Conservation (phyloP, 1,140 invertebrate genomes). For the Coelopa frigida region DNA sequence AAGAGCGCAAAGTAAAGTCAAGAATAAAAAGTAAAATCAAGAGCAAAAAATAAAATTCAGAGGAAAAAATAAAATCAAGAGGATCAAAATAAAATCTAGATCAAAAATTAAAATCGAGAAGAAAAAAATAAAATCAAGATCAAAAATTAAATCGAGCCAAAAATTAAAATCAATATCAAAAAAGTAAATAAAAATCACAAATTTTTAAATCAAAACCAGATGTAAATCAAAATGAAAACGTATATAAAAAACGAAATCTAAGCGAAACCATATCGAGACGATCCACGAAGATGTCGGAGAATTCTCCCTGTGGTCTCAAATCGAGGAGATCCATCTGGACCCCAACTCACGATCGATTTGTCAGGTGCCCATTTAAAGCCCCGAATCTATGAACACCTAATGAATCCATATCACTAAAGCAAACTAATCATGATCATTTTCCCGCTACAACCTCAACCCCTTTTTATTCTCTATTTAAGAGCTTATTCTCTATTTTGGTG, state of each 20-base stretch:
- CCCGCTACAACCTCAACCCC: no score
- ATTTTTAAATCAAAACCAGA: no score
- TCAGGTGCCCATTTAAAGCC: no score
- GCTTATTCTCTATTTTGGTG: no score
- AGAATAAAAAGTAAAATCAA: background rate
- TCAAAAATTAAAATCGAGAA: slow-evolving; percentile 6
- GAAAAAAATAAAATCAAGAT: background rate
- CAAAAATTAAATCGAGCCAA: slow-evolving; percentile 1
- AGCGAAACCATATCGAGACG: background rate
- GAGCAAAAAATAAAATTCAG: slow-evolving; percentile 1
- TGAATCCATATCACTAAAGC: no score
- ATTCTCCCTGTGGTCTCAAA: no score
- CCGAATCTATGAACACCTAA: no score
- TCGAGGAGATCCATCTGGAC: no score
- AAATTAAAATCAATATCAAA: slow-evolving; percentile 4
- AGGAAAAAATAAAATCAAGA: slow-evolving; percentile 1
- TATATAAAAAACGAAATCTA: background rate
- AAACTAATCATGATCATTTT: no score
- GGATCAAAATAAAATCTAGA: slow-evolving; percentile 1
- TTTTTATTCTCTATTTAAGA: no score
- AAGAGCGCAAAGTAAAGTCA: background rate
- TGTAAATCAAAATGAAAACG: background rate
- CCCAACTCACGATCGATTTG: no score
- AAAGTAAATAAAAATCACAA: no score
- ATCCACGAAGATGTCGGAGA: background rate